Evolutionary conservation across 2,888 invertebrate species (phyloP).

Genomic region (Drosophila rubida): DNA sequence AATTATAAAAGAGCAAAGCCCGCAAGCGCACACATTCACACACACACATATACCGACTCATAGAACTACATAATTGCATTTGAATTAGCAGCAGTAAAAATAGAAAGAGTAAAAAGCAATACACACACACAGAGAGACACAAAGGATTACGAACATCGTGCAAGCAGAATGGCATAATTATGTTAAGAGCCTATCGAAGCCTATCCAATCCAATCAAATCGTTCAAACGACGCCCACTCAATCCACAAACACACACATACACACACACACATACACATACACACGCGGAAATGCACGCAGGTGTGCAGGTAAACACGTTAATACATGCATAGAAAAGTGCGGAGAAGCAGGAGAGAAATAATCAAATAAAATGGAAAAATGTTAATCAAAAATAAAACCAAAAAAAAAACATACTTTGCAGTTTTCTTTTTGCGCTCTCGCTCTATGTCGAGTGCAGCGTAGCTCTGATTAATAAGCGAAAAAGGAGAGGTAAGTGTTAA

Average conservation of each 20-base stretch:
- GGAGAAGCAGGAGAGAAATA: conserved; percentile 70
- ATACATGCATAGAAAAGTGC: conserved; percentile 73
- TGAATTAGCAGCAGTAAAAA: conserved; percentile 45
- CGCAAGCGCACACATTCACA: conserved; percentile 13
- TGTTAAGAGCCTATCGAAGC: conserved; percentile 75
- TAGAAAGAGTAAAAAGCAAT: conserved; percentile 26
- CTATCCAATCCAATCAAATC: conserved; percentile 70
- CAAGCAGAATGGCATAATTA: conserved; percentile 71
- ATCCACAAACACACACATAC: conserved; percentile 13
- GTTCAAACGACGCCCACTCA: conserved; percentile 27
- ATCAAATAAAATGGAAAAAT: conserved; percentile 80
- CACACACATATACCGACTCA: not conserved
- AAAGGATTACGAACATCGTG: conserved; percentile 56
- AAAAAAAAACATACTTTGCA: conserved; percentile 53
- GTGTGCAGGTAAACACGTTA: conserved; percentile 69
- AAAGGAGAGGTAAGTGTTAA: conserved; percentile 32
- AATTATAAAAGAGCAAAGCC: conserved; percentile 34
- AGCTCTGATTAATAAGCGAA: not conserved
- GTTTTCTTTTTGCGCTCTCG: conserved; percentile 8
- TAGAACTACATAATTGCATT: conserved; percentile 45
- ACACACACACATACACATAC: conserved; percentile 17
- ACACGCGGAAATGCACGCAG: conserved; percentile 28
- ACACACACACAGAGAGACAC: conserved; percentile 7
- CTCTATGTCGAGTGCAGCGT: not conserved
- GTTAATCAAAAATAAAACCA: conserved; percentile 71